Evolutionary conservation across 2,888 invertebrate genomes (phyloP).

Genomic region (Pelosia muscerda): DNA sequence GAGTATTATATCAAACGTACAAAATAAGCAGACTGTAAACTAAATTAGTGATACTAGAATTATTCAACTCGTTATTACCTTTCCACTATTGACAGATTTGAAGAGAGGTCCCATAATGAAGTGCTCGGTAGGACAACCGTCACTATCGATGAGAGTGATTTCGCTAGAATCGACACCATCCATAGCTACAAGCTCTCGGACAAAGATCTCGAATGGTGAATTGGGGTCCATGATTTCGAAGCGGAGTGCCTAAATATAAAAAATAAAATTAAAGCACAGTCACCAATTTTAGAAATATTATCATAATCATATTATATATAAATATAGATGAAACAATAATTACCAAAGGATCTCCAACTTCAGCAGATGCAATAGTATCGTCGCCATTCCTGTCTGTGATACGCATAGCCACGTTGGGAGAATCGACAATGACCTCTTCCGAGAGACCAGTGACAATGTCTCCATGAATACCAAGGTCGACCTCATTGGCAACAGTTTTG

Average conservation of each 20-base stretch:
- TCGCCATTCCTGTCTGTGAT: constrained; percentile 94
- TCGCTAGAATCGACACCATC: constrained; percentile 97
- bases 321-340: constrained; percentile 36
- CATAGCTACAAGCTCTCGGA: constrained; percentile 97
- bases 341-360: constrained; percentile 96
- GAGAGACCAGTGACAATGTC: constrained; percentile 95
- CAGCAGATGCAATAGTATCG: constrained; percentile 94
- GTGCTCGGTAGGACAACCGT: constrained; percentile 97
- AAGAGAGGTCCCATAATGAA: constrained; percentile 97
- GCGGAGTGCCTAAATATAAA: constrained; percentile 89
- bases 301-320: too few species aligned
- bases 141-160: constrained; percentile 96
- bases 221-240: constrained; percentile 97
- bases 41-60: too few species aligned
- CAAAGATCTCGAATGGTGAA: constrained; percentile 98
- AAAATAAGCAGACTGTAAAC: not conserved
- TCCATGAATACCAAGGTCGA: constrained; percentile 95
- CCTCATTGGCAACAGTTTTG: constrained; percentile 97
- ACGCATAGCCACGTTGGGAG: constrained; percentile 97
- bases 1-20: not conserved
- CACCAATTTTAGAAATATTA: not conserved
- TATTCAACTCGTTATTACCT: constrained; percentile 82
- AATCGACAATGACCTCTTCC: constrained; percentile 97
- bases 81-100: constrained; percentile 92
- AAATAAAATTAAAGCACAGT: constrained; percentile 4